Evolutionary conservation across 2,113 vertebrate species (phyloP).

Genomic region (Sinocyclocheilus anophthalmus): DNA sequence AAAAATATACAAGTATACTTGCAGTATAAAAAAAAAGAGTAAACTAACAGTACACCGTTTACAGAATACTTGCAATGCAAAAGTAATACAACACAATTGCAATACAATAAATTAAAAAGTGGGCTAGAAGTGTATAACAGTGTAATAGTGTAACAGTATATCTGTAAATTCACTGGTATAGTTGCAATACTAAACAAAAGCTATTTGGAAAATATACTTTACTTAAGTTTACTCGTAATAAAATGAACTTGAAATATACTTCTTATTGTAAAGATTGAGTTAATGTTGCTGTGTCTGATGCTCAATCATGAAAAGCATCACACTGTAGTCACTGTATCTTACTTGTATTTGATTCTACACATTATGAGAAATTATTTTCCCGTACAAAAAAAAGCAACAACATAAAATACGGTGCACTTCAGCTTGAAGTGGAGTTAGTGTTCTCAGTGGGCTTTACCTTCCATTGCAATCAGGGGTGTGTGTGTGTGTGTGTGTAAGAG

Average conservation of each 20-base stretch:
- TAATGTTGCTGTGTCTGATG: neutral
- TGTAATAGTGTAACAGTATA: too few relatives aligned
- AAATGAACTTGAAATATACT: neutral
- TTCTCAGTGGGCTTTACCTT: slow-evolving; percentile 4
- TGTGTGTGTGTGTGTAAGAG: slow-evolving; percentile 33
- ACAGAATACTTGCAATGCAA: neutral
- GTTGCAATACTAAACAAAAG: too few relatives aligned
- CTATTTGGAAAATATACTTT: neutral
- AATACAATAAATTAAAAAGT: neutral
- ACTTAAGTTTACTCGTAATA: neutral
- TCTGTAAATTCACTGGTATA: too few relatives aligned
- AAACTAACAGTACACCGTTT: too few relatives aligned
- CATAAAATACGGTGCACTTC: neutral
- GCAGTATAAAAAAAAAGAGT: neutral
- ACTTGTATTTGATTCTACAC: too few relatives aligned
- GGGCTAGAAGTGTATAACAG: too few relatives aligned
- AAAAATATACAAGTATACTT: neutral
- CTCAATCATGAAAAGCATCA: too few relatives aligned
- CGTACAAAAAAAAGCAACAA: too few relatives aligned
- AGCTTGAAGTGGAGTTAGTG: neutral
- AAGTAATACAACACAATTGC: neutral
- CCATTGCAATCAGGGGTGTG: neutral
- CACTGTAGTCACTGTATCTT: too few relatives aligned
- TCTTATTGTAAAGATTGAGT: neutral
- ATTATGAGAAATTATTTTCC: too few relatives aligned